Conservation (phyloP, 2,113 vertebrate species). For the Sapayoa aenigma region DNA sequence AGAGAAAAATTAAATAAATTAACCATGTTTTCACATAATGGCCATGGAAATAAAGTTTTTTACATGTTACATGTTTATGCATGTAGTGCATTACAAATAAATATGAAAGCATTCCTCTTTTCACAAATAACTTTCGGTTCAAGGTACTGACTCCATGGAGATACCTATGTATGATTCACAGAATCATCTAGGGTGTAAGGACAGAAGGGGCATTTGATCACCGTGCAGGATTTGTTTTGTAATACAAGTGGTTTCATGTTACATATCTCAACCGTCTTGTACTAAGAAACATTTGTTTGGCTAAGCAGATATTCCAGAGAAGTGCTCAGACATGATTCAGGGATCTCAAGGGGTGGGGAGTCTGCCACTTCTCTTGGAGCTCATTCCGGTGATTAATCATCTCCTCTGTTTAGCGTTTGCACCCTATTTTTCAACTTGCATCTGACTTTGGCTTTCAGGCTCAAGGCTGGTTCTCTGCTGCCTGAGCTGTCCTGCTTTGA, state of each 20-base stretch:
- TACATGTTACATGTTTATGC: not conserved
- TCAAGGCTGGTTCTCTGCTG: not conserved
- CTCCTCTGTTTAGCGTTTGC: not conserved
- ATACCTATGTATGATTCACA: not conserved
- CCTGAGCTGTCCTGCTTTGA: not conserved
- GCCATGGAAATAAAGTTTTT: fast-evolving
- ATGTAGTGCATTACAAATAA: not conserved
- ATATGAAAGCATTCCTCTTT: not conserved
- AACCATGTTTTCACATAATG: not conserved
- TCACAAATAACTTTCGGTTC: not conserved
- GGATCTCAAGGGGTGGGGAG: not conserved
- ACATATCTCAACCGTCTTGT: not conserved
- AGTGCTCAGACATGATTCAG: not conserved
- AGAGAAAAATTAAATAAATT: not conserved
- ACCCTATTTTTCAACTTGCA: not conserved
- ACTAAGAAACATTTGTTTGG: not conserved
- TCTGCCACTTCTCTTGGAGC: not conserved
- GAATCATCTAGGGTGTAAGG: not conserved
- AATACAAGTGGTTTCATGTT: fast-evolving
- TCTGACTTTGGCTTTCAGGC: not conserved
- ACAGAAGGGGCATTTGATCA: not conserved
- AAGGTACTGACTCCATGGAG: not conserved
- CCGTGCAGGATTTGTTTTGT: not conserved
- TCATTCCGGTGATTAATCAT: not conserved
- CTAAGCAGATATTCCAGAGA: constrained; percentile 17